A percentile compares a stretch with the other conserved stretches of the same genome.
These are phyloP conservation scores for Papilio demoleus DNA, from an alignment of 2,888 invertebrate species.

Conservation along the genomic window DNA sequence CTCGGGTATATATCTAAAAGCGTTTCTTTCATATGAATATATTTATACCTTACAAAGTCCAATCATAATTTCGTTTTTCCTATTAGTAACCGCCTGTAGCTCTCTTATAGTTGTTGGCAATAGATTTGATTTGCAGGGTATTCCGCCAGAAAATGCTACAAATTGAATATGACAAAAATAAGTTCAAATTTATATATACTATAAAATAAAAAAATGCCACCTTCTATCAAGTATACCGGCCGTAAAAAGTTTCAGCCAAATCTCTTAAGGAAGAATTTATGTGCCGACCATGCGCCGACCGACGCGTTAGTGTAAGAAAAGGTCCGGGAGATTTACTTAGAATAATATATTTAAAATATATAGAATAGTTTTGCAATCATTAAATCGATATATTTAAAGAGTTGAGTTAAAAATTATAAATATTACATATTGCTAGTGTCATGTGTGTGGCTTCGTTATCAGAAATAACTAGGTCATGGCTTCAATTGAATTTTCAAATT, in stretches of 20 bases:
- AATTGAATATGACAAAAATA: not conserved
- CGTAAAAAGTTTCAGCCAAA: too few relatives aligned
- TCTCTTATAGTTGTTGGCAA: constrained; percentile 49
- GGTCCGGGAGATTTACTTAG: too few relatives aligned
- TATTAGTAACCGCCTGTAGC: constrained; percentile 43
- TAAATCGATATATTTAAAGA: not conserved
- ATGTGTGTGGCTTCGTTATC: not conserved
- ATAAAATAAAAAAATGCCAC: too few relatives aligned
- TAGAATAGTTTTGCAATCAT: too few relatives aligned
- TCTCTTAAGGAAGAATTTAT: too few relatives aligned
- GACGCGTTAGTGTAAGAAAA: too few relatives aligned
- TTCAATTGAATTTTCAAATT: constrained; percentile 37
- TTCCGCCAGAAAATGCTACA: constrained; percentile 57
- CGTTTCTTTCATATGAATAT: too few relatives aligned
- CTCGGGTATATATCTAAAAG: too few relatives aligned
- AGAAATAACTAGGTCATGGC: constrained; percentile 46
- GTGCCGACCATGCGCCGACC: too few relatives aligned
- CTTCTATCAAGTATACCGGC: too few relatives aligned
- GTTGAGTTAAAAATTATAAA: too few relatives aligned
- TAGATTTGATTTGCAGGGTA: constrained; percentile 60
- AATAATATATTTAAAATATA: too few relatives aligned
- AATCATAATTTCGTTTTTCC: constrained; percentile 61
- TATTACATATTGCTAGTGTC: not conserved
- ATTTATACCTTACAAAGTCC: constrained; percentile 61
- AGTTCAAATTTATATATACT: not conserved